Percentiles rank a stretch among this genome's conserved stretches.
Conservation (phyloP, 2,113 vertebrate genomes). For the Barbus barbus region DNA sequence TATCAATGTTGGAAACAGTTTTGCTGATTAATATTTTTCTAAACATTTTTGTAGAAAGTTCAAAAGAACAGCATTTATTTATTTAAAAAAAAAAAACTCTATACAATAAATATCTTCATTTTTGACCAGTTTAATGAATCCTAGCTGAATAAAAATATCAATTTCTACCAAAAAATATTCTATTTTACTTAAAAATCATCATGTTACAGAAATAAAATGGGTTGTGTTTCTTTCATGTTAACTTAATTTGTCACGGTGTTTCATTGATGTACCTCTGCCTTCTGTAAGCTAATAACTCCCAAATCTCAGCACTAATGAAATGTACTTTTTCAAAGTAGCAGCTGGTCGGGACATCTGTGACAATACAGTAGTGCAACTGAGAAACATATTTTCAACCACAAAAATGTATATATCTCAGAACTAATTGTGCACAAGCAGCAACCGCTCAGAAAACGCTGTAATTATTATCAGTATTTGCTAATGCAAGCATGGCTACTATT, state of each 20-base stretch:
- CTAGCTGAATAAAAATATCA: neutral
- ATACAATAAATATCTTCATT: neutral
- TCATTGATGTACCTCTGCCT: neutral
- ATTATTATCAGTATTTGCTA: neutral
- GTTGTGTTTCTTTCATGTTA: neutral
- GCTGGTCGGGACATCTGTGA: neutral
- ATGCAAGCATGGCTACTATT: neutral
- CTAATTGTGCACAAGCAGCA: neutral
- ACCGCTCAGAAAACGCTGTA: neutral
- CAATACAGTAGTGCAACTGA: slow-evolving; percentile 5
- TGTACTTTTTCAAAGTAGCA: neutral
- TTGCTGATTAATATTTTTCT: neutral
- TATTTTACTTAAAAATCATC: neutral
- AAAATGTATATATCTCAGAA: neutral
- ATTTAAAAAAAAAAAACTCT: neutral
- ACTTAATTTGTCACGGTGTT: neutral
- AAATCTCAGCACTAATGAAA: neutral
- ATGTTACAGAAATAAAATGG: neutral
- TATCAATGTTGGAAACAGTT: neutral
- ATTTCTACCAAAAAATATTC: neutral
- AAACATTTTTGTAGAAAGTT: neutral
- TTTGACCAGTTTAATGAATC: neutral
- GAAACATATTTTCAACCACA: neutral
- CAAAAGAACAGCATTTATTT: neutral
- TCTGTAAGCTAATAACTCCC: neutral